Evolutionary conservation across 2,797 vertebrate genomes (phyloP).

Genomic region (Pagetopsis macropterus): DNA sequence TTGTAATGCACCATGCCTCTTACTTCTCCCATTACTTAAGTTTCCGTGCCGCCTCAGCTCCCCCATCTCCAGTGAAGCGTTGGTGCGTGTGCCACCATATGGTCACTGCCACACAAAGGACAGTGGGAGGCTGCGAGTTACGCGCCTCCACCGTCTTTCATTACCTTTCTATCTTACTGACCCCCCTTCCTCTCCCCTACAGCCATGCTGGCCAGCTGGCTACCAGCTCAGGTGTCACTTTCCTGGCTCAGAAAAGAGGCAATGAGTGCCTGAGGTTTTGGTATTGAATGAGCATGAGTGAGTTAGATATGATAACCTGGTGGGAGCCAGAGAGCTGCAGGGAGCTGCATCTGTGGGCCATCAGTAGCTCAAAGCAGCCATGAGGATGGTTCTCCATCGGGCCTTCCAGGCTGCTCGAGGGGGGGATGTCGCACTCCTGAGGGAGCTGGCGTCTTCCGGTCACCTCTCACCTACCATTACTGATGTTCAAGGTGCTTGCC

Average conservation of each 20-base stretch:
- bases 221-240: slow-evolving; percentile 77
- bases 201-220: slow-evolving; percentile 76
- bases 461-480: slow-evolving; percentile 68
- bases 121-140: slow-evolving; percentile 56
- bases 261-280: slow-evolving; percentile 45
- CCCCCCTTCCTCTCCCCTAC: slow-evolving; percentile 53
- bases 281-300: slow-evolving; percentile 46
- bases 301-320: slow-evolving; percentile 35
- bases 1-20: slow-evolving; percentile 58
- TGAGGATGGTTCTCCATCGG: slow-evolving; percentile 84
- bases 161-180: slow-evolving; percentile 81
- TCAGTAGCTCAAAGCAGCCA: slow-evolving; percentile 36
- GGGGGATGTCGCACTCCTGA: slow-evolving; percentile 79
- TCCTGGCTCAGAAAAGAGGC: slow-evolving; percentile 63
- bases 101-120: slow-evolving; percentile 69
- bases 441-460: slow-evolving; percentile 74
- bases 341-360: slow-evolving; percentile 37
- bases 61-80: slow-evolving; percentile 66
- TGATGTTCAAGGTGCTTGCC: slow-evolving; percentile 85
- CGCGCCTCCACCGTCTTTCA: slow-evolving; percentile 76
- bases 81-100: slow-evolving; percentile 67
- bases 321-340: slow-evolving; percentile 40
- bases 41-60: slow-evolving; percentile 71
- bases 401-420: slow-evolving; percentile 82
- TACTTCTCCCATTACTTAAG: slow-evolving; percentile 80